Conservation (phyloP, 2,113 vertebrate species). For the Pygathrix nemaeus region DNA sequence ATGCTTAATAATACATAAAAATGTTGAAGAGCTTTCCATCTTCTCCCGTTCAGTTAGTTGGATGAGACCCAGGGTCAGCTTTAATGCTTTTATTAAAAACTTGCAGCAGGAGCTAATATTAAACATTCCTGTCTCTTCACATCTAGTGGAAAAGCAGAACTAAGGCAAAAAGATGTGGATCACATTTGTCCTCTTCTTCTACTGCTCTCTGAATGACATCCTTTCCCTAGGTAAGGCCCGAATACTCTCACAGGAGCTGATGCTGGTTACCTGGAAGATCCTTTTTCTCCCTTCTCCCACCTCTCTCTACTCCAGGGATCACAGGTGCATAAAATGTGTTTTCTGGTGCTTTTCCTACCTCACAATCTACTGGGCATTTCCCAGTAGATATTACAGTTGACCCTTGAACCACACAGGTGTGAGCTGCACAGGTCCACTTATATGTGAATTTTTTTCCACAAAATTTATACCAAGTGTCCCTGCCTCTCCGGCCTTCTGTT, state of each 20-base stretch:
- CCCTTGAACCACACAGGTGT: too few relatives aligned
- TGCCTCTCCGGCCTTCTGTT: background rate
- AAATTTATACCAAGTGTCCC: background rate
- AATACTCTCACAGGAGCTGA: background rate
- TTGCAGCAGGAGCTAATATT: background rate
- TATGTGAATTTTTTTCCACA: background rate
- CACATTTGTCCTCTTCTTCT: background rate
- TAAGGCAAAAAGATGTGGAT: background rate
- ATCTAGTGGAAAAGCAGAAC: background rate
- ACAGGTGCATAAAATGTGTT: background rate
- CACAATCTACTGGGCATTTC: too few relatives aligned
- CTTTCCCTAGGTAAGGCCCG: background rate
- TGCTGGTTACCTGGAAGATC: background rate
- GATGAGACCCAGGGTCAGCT: background rate
- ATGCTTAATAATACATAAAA: constrained; percentile 21
- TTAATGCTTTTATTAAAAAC: background rate
- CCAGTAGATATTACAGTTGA: background rate
- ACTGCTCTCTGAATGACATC: too few relatives aligned
- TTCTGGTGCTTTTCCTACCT: background rate
- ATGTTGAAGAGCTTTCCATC: background rate
- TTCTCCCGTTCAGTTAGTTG: background rate
- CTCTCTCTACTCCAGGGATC: background rate
- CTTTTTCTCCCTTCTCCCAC: background rate
- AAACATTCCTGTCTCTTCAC: background rate
- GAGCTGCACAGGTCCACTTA: background rate